Evolutionary conservation across 2,888 invertebrate genomes (phyloP), one percentile per base, ranked within the genome.

Genomic region (Trissonchulus sp.): DNA sequence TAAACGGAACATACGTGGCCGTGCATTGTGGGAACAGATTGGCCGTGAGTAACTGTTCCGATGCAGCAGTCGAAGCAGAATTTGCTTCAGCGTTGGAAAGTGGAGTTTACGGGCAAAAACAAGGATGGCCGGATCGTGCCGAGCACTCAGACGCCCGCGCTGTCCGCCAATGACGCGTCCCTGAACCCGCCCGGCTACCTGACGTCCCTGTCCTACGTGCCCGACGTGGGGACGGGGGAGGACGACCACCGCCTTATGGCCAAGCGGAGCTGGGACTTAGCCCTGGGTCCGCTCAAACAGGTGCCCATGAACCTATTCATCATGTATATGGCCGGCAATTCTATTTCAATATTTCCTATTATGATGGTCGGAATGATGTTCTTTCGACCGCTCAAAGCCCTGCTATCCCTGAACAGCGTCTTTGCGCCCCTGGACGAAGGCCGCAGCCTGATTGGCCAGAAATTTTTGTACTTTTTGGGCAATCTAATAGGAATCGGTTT

Each of bases 301-400:
- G 65, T 65, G 15, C 84, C 84, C 18, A 99, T 99, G 99, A 99
- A 99, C 86, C 88, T 99, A 78, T 95, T 99, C 85, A 94, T 99
- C 77, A 97, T 99, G 95, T 99, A 98, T 86, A 99, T 99, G 99
- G 95, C 98, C 74, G 98, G 98, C 30, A 97, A 94, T 85, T 95
- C 97, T 0, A 97, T 99, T 82, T 98, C 97, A 0, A 98, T 99
- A 81, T 98, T 99, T 83, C 99, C 99, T 0, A 99, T 99, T 71
- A 99, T 99, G 99, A 99, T 99, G 99, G 96, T 99, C 8, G 97
- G 96, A 65, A 99, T 99, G 99, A 89, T 99, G 87, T 91, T 98
- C 81, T 92, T 98, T 82, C 88, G 97, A 77, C 98, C 98, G 1
- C 90, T 98, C 35, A 97, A 98, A 87, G 96, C 98, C 1, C 88